Conservation (phyloP, 2,797 vertebrate species). For the Sarcophilus harrisii region DNA sequence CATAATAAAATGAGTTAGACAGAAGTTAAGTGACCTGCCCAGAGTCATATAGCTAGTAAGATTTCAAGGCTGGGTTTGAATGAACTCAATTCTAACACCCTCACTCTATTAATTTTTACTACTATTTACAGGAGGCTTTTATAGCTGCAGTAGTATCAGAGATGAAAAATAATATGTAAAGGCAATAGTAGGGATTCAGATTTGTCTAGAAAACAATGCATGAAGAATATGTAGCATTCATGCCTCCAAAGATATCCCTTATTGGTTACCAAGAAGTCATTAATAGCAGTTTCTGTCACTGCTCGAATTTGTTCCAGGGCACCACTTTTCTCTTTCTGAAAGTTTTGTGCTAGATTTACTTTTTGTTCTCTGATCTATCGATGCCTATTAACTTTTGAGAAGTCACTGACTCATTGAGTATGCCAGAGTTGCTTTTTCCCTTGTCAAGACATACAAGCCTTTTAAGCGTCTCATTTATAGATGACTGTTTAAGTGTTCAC, state of each 20-base stretch:
- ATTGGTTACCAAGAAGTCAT: not conserved
- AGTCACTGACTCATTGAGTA: not conserved
- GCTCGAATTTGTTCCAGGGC: not conserved
- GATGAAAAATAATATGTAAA: not conserved
- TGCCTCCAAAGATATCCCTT: not conserved
- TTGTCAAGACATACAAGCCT: not conserved
- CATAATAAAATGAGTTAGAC: not conserved
- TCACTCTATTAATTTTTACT: not conserved
- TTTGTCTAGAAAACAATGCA: not conserved
- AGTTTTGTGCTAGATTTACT: not conserved
- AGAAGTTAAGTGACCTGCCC: not conserved
- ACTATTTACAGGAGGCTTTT: not conserved
- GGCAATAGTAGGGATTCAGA: not conserved
- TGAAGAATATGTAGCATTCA: not conserved
- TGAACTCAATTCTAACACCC: not conserved
- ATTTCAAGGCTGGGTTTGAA: not conserved
- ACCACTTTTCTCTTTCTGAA: not conserved
- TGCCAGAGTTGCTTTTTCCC: not conserved
- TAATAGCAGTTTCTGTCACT: not conserved
- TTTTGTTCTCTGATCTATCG: not conserved
- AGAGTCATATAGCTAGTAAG: not conserved
- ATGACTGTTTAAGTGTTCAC: constrained; percentile 23
- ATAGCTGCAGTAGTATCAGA: not conserved
- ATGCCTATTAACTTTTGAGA: constrained; percentile 28
- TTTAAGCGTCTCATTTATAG: constrained; percentile 27